A percentile compares a stretch with the other conserved stretches of the same genome.
Conservation (phyloP, 2,113 vertebrate species). For the Budorcas taxicolor region DNA sequence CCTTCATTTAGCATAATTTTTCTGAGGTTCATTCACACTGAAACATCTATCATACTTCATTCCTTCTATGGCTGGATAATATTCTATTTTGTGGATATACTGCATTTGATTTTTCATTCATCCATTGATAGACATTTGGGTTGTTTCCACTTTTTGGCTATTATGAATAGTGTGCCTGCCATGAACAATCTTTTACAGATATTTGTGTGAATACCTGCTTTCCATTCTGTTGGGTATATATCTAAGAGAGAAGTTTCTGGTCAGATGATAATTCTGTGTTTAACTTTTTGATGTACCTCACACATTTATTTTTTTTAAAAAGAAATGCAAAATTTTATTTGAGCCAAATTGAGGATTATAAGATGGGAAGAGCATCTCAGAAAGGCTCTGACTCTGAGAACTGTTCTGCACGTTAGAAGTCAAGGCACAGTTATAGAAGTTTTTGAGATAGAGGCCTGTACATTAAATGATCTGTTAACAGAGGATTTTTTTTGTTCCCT, state of each 20-base stretch:
- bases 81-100: not conserved
- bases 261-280: not conserved
- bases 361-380: not conserved
- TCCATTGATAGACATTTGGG: not conserved
- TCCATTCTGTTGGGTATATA: not conserved
- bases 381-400: not conserved
- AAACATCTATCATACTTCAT: not conserved
- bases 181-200: not conserved
- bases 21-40: not conserved
- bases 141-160: not conserved
- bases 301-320: not conserved
- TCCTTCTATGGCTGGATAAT: not conserved
- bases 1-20: not conserved
- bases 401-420: not conserved
- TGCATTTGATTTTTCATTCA: not conserved
- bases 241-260: not conserved
- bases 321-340: not conserved
- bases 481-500: not conserved
- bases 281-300: not conserved
- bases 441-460: not conserved
- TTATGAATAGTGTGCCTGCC: not conserved
- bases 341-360: not conserved
- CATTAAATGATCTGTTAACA: not conserved
- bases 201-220: not conserved
- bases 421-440: not conserved